Evolutionary conservation across 2,888 invertebrate genomes (phyloP), one percentile per base, ranked within the genome.

Genomic region (Gerris lacustris): DNA sequence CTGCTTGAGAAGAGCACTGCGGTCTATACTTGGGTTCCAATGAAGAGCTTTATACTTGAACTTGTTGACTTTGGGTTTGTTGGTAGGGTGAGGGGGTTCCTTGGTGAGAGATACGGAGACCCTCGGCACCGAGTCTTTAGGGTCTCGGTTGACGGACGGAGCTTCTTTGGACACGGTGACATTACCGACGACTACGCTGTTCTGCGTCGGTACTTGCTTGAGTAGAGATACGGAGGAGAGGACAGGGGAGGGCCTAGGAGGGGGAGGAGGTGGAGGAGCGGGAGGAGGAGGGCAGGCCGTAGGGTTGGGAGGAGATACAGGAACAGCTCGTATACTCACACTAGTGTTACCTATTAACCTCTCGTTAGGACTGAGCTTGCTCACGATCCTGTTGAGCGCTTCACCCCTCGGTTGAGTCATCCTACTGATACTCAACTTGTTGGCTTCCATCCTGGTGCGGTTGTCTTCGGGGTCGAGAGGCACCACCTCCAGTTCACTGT

Each of bases 11-110:
- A 75, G 82, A 81, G 69, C 83, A 82, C 73, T 71, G 66, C 83
- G 81, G 2, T 85, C 82, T 62, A 86, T 80, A 66, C 84, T 85
- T 5, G 86, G 86, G 77, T 86, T 86, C 86, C 86, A 86, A 17
- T 83, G 82, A 76, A 84, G 85, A 0, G 86, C 85, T 0, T 86
- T 85, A 75, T 84, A 83, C 31, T 85, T 81, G 9, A 86, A 78
- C 0, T 86, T 86, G 76, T 86, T 86, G 76, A 86, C 86, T 0
- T 84, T 83, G 6, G 82, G 79, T 1, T 83, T 79, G 43, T 72
- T 81, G 77, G 71, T 74, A 72, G 71, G 73, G 9, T 11, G 64
- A 64, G 11, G 15, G 2, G 11, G 11, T 9, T 9, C 69, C 43
- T 64, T 18, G 9, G 64, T 18, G 64, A 64, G n/a, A 6, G 18